A percentile compares a stretch with the other conserved stretches of the same genome.
phyloP scores from a whole-genome alignment of 2,797 vertebrate genomes.

The Cossypha niveicapilla region DNA sequence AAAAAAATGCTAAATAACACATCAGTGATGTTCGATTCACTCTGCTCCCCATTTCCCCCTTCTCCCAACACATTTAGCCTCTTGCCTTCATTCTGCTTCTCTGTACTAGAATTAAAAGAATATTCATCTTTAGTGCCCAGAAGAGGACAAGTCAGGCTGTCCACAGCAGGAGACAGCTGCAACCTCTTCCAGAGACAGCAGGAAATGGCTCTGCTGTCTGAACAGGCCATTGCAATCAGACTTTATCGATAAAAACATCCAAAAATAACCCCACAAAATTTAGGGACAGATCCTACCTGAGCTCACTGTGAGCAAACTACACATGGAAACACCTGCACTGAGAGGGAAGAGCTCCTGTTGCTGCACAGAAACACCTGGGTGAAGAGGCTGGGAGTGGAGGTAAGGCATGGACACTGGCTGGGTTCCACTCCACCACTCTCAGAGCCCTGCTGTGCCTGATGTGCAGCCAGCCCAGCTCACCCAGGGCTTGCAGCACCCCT shows the following conservation, averaged over 20 bases:
- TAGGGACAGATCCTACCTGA: not conserved
- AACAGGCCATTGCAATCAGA: constrained; percentile 41
- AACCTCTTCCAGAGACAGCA: constrained; percentile 43
- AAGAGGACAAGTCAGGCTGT: constrained; percentile 2
- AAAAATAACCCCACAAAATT: not conserved
- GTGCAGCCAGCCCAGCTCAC: not conserved
- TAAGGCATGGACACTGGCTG: not conserved
- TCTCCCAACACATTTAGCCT: not conserved
- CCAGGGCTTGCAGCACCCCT: not conserved
- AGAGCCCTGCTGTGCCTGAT: not conserved
- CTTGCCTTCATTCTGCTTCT: not conserved
- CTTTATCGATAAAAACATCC: constrained; percentile 30
- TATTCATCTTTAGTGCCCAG: not conserved
- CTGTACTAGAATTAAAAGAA: not conserved
- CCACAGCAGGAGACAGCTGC: constrained; percentile 2
- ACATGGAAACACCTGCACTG: not conserved
- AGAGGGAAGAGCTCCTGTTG: not conserved
- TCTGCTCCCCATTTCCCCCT: not conserved
- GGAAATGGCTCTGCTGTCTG: constrained; percentile 41
- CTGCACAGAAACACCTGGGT: not conserved
- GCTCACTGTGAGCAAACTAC: constrained; percentile 33
- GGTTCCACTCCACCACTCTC: not conserved
- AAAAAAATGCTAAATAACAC: fast-evolving
- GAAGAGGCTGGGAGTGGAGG: not conserved
- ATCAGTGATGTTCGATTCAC: not conserved